Evolutionary conservation across 2,797 vertebrate species (phyloP), one percentile per base, ranked within the genome.

Genomic region (Micropoecilia bifurca): DNA sequence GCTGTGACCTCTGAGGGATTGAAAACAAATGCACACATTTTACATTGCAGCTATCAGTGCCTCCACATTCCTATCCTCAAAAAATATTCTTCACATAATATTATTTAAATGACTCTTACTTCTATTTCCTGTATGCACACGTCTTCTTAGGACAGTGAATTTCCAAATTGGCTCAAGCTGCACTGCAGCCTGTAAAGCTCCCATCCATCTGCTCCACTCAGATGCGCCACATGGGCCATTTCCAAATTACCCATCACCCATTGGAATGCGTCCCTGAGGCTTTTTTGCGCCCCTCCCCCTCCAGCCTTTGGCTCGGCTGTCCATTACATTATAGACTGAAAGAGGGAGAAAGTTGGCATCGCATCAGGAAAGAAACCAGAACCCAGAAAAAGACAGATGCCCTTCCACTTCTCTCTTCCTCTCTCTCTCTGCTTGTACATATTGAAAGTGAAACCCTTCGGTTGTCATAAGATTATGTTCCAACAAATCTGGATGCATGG

Each of bases 211-310:
- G 73, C 36, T 77, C 55, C 73, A 25, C 80, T 83, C 50, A 83
- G 50, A 79, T 68, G 59, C 47, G 75, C 41, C 47, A 66, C 63
- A 75, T 83, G 71, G 76, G 80, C 79, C 75, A 83, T 87, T 79
- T 86, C 82, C 86, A 85, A 89, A 88, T 88, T 76, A 77, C 80
- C 78, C 76, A 77, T 71, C 22, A 20, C 76, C 55, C 73, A 81
- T 87, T 92, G 87, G 87, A 91, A 89, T 74, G 50, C 74, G 50
- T 90, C 90, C 91, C 81, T 84, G 77, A 66, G 57, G 71, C 83
- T 83, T 81, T 78, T 41, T 73, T 74, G 74, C 78, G 25, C 6
- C 0, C 75, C 4, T 10, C 0, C 72, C 36, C 74, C 53, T 28
- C 12, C 9, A 4, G 3, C 72, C 76, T 6, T 39, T 71, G 76